Evolutionary conservation across 2,797 vertebrate species (phyloP), one percentile per base, ranked within the genome.

Genomic region (Sphaeramia orbicularis): DNA sequence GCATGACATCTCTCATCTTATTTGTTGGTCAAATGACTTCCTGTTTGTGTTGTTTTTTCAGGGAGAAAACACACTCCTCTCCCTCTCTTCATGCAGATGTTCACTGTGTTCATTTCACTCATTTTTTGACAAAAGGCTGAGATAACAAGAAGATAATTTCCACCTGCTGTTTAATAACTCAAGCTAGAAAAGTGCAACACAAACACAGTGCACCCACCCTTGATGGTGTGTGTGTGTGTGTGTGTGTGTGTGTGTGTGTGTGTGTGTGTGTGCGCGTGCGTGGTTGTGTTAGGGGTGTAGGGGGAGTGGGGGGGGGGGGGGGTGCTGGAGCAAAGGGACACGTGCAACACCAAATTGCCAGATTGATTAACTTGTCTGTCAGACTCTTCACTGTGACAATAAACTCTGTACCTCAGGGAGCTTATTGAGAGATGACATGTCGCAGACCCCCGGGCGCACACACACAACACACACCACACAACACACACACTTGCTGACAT

Each of bases 321-420:
- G 50, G 1, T 38, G 10, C 37, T 40, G 74, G 13, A 10, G 76
- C 59, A 79, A 73, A 80, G 76, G 76, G 81, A 84, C 85, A 79
- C 24, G 80, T 81, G 78, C 74, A 70, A 85, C 84, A 91, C 77
- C 78, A 92, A 93, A 93, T 91, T 91, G 90, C 86, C 84, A 87
- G 88, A 93, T 93, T 94, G 93, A 94, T 95, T 93, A 93, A 93
- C 87, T 91, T 92, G 85, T 91, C 89, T 87, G 89, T 91, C 89
- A 91, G 85, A 45, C 61, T 82, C 80, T 86, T 90, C 87, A 80
- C 58, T 70, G 76, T 83, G 87, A 94, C 93, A 93, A 93, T 92
- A 91, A 92, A 92, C 86, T 84, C 68, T 82, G 68, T 85, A 89
- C 91, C 90, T 87, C 78, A 66, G 90, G 90, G 91, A 94, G 83